Evolutionary conservation across 1,140 invertebrate genomes (phyloP).

Genomic region (Sarcophaga peregrina): DNA sequence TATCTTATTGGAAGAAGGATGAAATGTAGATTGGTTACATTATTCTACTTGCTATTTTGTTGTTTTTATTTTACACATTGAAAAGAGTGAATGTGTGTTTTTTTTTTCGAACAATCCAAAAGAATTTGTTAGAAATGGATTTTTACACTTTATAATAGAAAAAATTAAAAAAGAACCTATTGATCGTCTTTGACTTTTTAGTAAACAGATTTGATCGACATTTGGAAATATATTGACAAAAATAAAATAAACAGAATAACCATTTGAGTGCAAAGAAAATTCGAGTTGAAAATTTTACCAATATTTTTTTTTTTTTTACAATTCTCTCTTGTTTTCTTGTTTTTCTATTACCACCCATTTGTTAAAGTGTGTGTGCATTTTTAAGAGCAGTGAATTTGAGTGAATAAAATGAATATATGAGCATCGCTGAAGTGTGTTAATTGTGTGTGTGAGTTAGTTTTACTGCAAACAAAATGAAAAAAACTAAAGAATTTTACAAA

Average conservation of each 20-base stretch:
- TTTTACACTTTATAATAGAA: neutral
- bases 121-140: neutral
- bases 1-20: neutral
- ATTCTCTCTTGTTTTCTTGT: neutral
- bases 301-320: conserved; percentile 15
- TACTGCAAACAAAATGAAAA: neutral
- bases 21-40: conserved; percentile 9
- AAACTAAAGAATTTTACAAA: neutral
- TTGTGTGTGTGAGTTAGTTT: conserved; percentile 20
- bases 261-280: neutral
- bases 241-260: neutral
- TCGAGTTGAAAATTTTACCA: conserved; percentile 12
- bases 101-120: conserved; percentile 14
- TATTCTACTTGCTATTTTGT: conserved; percentile 20
- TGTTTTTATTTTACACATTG: conserved; percentile 17
- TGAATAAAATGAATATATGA: conserved; percentile 1
- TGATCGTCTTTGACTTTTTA: neutral
- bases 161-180: neutral
- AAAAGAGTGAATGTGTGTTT: conserved; percentile 19
- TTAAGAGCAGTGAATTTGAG: conserved; percentile 3
- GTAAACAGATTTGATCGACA: neutral
- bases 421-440: neutral
- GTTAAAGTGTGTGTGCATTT: neutral
- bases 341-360: conserved; percentile 11
- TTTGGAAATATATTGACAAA: neutral